These are phyloP conservation scores for Cinclus mexicanus DNA, from an alignment of 2,113 vertebrate species.

Conservation along the genomic window DNA sequence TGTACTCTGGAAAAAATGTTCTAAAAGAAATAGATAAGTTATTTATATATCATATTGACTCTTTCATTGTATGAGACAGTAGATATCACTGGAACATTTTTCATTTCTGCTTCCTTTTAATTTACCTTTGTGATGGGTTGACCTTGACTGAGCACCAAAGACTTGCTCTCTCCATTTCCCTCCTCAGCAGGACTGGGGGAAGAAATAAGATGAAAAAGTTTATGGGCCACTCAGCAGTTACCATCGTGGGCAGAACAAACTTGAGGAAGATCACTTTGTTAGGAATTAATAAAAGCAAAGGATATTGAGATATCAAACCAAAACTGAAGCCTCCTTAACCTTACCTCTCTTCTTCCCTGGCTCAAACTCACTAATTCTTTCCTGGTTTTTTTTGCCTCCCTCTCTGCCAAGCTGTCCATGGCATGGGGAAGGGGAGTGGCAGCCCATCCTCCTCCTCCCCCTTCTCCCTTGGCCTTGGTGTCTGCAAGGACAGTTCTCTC, in stretches of 20 bases:
- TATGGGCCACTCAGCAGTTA: neutral
- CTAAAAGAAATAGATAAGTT: neutral
- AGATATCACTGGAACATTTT: neutral
- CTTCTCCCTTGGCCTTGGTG: neutral
- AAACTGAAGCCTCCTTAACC: neutral
- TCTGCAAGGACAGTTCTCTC: neutral
- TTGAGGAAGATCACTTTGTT: neutral
- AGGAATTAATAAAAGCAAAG: neutral
- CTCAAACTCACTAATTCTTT: neutral
- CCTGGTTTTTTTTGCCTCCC: neutral
- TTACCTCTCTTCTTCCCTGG: neutral
- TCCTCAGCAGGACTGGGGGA: neutral
- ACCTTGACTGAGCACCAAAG: neutral
- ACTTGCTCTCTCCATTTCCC: neutral
- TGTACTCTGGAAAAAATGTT: neutral
- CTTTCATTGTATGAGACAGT: neutral
- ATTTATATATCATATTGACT: neutral
- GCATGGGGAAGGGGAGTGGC: fast-evolving
- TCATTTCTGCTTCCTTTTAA: neutral
- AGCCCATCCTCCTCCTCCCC: neutral
- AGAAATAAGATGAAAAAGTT: neutral
- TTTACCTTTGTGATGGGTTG: neutral
- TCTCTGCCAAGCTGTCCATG: fast-evolving
- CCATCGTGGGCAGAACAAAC: neutral
- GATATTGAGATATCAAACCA: neutral